phyloP scores from a whole-genome alignment of 2,113 vertebrate species.

The Chelonoidis abingdonii region DNA sequence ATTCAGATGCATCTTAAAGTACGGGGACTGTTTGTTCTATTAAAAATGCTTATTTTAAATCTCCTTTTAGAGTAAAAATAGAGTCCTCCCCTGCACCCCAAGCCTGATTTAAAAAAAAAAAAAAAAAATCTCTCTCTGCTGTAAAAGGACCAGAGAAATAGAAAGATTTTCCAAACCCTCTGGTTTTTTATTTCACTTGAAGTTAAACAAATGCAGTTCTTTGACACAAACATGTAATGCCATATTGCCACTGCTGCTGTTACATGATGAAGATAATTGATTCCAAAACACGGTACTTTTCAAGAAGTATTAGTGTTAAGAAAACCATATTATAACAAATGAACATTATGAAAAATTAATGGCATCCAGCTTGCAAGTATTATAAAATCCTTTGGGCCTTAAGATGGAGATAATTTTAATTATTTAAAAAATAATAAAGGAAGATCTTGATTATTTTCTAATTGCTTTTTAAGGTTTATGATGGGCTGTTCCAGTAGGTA shows the following conservation, averaged over 20 bases:
- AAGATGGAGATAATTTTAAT: background rate
- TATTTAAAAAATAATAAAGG: constrained; percentile 13
- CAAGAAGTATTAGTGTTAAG: constrained; percentile 21
- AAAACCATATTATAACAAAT: constrained; percentile 44
- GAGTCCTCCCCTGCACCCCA: constrained; percentile 8
- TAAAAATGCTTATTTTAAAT: constrained; percentile 64
- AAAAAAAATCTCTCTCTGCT: background rate
- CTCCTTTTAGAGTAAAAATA: background rate
- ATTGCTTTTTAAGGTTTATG: background rate
- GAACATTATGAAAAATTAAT: constrained; percentile 62
- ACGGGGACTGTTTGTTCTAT: constrained; percentile 48
- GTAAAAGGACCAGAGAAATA: background rate
- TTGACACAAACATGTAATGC: background rate
- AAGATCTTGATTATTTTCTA: background rate
- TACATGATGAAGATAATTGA: constrained; percentile 3
- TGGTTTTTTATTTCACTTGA: background rate
- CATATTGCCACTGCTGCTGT: fast-evolving
- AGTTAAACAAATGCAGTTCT: background rate
- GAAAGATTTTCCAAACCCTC: background rate
- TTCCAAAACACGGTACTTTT: background rate
- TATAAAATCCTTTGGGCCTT: constrained; percentile 2
- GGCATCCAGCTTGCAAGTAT: constrained; percentile 28
- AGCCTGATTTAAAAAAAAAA: background rate
- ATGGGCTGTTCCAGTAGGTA: background rate
- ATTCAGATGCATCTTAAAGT: background rate